These are phyloP conservation scores for Malurus elegans DNA, from an alignment of 2,113 vertebrate genomes.

Conservation along the genomic window DNA sequence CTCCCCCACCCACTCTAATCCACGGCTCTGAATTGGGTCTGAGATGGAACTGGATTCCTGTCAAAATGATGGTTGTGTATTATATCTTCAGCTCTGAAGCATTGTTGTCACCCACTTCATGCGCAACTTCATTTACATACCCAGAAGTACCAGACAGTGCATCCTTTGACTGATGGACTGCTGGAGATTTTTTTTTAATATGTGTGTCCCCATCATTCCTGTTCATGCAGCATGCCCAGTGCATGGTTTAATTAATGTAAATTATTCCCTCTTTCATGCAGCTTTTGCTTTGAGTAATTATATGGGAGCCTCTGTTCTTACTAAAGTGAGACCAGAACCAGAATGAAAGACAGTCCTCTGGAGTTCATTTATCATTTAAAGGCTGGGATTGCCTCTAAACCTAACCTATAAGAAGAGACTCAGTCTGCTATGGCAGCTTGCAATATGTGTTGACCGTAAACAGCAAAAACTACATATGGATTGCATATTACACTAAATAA, in stretches of 20 bases:
- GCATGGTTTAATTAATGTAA: slow-evolving; percentile 69
- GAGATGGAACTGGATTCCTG: not conserved
- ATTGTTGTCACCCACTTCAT: not conserved
- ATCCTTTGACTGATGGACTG: slow-evolving; percentile 76
- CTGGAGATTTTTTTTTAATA: slow-evolving; percentile 64
- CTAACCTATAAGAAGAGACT: not conserved
- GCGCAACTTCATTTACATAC: not conserved
- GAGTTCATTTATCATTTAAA: not conserved
- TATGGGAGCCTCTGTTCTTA: not conserved
- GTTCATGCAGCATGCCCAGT: slow-evolving; percentile 70
- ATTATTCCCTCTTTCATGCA: slow-evolving; percentile 65
- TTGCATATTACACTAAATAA: not conserved
- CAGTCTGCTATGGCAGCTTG: not conserved
- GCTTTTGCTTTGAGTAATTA: slow-evolving; percentile 59
- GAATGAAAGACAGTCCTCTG: not conserved
- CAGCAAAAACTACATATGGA: not conserved
- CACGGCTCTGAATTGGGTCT: not conserved
- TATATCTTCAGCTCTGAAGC: not conserved
- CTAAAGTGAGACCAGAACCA: not conserved
- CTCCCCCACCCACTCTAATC: not conserved
- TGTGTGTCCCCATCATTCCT: slow-evolving; percentile 69
- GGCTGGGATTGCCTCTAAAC: not conserved
- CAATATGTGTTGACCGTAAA: not conserved
- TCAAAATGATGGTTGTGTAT: not conserved
- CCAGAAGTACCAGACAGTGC: not conserved